Conservation (phyloP, 2,113 vertebrate species). For the Tupaia chinensis region DNA sequence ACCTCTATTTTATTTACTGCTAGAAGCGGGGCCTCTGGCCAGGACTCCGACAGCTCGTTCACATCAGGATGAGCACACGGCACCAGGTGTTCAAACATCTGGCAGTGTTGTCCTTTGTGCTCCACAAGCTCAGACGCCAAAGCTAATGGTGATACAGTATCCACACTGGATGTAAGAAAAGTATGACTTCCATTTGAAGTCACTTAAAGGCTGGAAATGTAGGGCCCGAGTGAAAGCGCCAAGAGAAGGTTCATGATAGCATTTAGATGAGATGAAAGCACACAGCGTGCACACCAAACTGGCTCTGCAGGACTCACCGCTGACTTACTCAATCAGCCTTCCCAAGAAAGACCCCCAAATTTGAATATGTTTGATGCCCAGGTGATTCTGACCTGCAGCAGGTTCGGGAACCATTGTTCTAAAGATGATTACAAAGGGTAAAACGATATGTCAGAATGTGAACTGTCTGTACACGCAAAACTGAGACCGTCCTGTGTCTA, state of each 20-base stretch:
- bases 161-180: conserved; percentile 32
- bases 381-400: neutral
- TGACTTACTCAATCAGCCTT: neutral
- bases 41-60: neutral
- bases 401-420: neutral
- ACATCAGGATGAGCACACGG: neutral
- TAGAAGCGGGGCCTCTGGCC: neutral
- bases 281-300: neutral
- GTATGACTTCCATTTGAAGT: neutral
- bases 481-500: neutral
- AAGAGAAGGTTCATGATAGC: neutral
- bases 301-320: neutral
- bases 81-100: neutral
- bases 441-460: neutral
- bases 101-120: neutral
- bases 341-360: neutral
- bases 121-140: neutral
- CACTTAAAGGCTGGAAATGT: conserved; percentile 9
- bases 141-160: neutral
- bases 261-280: neutral
- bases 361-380: conserved; percentile 19
- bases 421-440: neutral
- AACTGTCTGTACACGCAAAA: neutral
- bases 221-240: neutral
- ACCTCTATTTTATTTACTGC: neutral